Base-by-base conservation (phyloP, 2,113 vertebrate species). In the Callopanchax toddi region DNA sequence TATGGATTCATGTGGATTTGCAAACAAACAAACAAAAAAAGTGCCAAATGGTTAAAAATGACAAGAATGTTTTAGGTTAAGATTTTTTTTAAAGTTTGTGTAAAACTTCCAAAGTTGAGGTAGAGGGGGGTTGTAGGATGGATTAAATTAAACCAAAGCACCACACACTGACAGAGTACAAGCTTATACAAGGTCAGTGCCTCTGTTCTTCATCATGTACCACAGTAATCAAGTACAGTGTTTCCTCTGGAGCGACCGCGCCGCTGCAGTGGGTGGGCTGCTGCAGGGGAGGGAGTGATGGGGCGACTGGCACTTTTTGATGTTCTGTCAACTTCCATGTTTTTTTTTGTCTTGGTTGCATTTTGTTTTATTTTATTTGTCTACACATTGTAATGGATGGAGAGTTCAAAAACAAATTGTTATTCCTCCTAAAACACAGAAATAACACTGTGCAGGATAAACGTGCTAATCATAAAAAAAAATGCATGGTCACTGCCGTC, bases 201-300 rank as follows among this genome's bases (percentile, higher is more conserved):
- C 62, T 81, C 70, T 77, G 66, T 45, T 76, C 58, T 55, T 69
- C 49, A 44, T 79, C 68, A 74, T 46, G 29, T 37, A 44, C 66
- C 43, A 44, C n/a, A 71, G 26, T 46, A 53, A 49, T 37, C 43
- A 61, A 37, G 36, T 37, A 58, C 39, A 55, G 25, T 11, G 32
- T 40, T 40, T 39, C 21, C 34, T 16, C 20, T 29, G 48, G 44
- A 52, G 22, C 16, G 60, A 26, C 39, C 40, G 60, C n/a, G 15
- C 1, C 11, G 22, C 15, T 29, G 45, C 34, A 12, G 34, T 23
- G 23, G 45, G 22, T 29, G 48, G 48, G 23, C 36, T 40, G 37
- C 36, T 3, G 22, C 23, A 50, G 5, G 18, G 18, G 50, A 11
- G 26, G 17, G 46, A 26, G 15, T 25, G 46, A 23, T 25, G 26